Percentiles rank a stretch among this genome's conserved stretches.
Evolutionary conservation across 2,113 vertebrate species (phyloP).

Genomic region (Lagenorhynchus albirostris): DNA sequence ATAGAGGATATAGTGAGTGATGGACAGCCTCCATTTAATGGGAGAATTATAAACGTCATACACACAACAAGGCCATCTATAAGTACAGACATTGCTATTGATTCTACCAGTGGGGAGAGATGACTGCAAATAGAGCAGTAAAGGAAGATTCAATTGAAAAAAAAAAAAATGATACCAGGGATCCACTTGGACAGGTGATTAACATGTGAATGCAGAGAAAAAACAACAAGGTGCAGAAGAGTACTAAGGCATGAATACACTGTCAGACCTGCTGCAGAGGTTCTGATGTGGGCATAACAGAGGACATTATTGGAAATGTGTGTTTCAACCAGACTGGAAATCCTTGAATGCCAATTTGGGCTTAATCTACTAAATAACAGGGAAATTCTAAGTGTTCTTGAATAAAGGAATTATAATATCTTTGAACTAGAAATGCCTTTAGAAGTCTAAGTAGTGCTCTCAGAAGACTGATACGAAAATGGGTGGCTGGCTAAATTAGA

Average conservation of each 20-base stretch:
- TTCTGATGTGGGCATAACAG: not conserved
- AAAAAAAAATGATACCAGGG: not conserved
- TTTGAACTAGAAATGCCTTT: not conserved
- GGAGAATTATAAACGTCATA: not conserved
- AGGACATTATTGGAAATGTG: not conserved
- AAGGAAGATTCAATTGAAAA: not conserved
- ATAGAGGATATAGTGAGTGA: not conserved
- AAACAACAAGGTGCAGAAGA: not conserved
- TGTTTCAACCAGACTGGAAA: not conserved
- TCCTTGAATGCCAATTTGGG: not conserved
- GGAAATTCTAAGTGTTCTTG: slow-evolving; percentile 22
- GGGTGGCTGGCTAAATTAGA: not conserved
- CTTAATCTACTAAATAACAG: not conserved
- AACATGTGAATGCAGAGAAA: not conserved
- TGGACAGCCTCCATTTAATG: not conserved
- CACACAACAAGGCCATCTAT: not conserved
- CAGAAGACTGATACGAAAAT: not conserved
- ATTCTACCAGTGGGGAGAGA: not conserved
- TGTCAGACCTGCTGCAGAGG: not conserved
- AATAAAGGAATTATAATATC: not conserved
- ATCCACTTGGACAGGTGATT: not conserved
- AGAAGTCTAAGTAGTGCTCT: not conserved
- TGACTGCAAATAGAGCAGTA: not conserved
- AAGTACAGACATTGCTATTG: not conserved
- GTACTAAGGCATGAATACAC: not conserved